Evolutionary conservation across 2,797 vertebrate genomes (phyloP).

Genomic region (Mormyrus hasselquistii): DNA sequence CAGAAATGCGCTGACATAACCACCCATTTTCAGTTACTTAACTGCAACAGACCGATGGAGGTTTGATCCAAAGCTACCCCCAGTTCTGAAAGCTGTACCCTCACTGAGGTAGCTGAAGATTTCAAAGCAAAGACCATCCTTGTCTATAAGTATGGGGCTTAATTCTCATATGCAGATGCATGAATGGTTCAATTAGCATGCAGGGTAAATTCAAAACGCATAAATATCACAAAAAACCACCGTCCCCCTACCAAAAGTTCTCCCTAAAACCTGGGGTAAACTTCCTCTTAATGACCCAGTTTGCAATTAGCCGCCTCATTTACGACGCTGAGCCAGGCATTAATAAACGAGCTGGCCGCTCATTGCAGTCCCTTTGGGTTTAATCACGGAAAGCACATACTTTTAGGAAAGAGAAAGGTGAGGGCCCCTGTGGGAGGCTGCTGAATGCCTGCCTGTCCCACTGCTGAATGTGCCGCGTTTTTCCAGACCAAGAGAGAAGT

Average conservation of each 20-base stretch:
- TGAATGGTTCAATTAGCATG: background rate
- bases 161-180: background rate
- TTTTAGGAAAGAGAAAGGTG: background rate
- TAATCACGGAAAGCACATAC: background rate
- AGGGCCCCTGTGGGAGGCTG: background rate
- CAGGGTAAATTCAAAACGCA: background rate
- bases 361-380: background rate
- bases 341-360: background rate
- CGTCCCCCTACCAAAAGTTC: background rate
- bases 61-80: background rate
- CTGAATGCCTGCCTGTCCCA: background rate
- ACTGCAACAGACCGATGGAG: background rate
- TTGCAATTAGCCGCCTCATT: constrained; percentile 10
- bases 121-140: background rate
- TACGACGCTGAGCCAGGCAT: background rate
- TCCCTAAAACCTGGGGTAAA: background rate
- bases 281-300: constrained; percentile 5
- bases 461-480: background rate
- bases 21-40: background rate
- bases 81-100: background rate
- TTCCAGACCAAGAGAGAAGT: background rate
- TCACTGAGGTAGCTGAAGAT: background rate
- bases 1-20: background rate
- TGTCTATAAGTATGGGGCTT: background rate
- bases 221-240: background rate